Percentiles rank a stretch among this genome's conserved stretches.
Evolutionary conservation across 2,113 vertebrate genomes (phyloP).

Genomic region (Crocuta crocuta): DNA sequence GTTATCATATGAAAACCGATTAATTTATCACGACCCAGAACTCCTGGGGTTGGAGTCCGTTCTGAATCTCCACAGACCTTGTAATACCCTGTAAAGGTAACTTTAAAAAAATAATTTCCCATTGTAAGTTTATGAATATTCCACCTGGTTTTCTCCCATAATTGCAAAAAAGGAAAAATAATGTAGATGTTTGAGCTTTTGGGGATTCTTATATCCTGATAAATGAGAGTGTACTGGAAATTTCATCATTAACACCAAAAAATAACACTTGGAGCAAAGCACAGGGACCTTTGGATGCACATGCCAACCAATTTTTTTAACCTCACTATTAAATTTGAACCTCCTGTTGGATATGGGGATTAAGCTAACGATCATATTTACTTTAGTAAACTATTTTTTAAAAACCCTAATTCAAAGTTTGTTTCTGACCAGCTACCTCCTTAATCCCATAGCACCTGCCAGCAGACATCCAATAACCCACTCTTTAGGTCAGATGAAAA

Average conservation of each 20-base stretch:
- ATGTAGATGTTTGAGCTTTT: neutral
- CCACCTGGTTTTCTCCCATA: neutral
- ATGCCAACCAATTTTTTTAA: neutral
- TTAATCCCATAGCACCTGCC: conserved; percentile 88
- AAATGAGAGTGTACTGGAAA: neutral
- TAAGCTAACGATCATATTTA: conserved; percentile 67
- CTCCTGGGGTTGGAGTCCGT: neutral
- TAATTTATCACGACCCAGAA: neutral
- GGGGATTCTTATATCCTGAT: neutral
- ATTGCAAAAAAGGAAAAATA: neutral
- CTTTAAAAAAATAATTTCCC: neutral
- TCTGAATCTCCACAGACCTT: neutral
- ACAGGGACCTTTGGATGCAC: neutral
- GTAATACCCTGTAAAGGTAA: neutral
- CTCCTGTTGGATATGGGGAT: conserved; percentile 31
- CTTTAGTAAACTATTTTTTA: conserved; percentile 60
- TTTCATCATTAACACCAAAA: neutral
- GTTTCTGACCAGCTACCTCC: conserved; percentile 60
- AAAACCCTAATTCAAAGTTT: conserved; percentile 74
- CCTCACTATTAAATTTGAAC: conserved; percentile 59
- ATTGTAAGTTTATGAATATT: neutral
- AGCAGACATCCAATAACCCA: conserved; percentile 84
- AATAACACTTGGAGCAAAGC: neutral
- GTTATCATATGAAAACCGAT: neutral
- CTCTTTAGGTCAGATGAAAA: conserved; percentile 76